Conservation (phyloP, 2,113 vertebrate genomes). For the Dermatemys mawii region DNA sequence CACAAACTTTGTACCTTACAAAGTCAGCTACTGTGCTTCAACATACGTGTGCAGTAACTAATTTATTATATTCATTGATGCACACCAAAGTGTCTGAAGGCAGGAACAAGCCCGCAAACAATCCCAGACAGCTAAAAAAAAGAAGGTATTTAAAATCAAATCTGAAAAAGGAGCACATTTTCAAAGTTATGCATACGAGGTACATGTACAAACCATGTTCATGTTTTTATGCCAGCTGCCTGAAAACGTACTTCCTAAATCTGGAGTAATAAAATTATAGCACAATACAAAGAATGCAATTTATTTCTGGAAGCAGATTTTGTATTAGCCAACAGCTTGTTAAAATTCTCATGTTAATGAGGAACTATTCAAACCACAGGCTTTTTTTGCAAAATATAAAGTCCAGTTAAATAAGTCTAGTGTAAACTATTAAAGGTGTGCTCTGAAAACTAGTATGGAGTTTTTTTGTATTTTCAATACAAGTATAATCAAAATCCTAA, state of each 20-base stretch:
- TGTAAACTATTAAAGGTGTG: background rate
- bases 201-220: background rate
- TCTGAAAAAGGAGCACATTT: conserved; percentile 13
- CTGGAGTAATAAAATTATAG: background rate
- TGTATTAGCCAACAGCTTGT: background rate
- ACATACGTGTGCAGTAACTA: conserved; percentile 68
- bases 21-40: conserved; percentile 69
- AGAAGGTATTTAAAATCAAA: conserved; percentile 62
- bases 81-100: conserved; percentile 70
- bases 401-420: background rate
- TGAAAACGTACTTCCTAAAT: background rate
- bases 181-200: background rate
- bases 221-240: conserved; percentile 26
- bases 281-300: background rate
- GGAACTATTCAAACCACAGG: background rate
- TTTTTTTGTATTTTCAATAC: background rate
- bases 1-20: conserved; percentile 73
- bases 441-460: background rate
- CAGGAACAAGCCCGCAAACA: conserved; percentile 68
- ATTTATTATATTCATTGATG: conserved; percentile 68
- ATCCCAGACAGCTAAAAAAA: conserved; percentile 74
- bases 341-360: background rate
- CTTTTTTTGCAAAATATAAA: background rate
- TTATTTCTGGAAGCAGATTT: background rate
- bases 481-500: background rate